Conservation (phyloP, 2,797 vertebrate genomes). For the Perodicticus potto region DNA sequence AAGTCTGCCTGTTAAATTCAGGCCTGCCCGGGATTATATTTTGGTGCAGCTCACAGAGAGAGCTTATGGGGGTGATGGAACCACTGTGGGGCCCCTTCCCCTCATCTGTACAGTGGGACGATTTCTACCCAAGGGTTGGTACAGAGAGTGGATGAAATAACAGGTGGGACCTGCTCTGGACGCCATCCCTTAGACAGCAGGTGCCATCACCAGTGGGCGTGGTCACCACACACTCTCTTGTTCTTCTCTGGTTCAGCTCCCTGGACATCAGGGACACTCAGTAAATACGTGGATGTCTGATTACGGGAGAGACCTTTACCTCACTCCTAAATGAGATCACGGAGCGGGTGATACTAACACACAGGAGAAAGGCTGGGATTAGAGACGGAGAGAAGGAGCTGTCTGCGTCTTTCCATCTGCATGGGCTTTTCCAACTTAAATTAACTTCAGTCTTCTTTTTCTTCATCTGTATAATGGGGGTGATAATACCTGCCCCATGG, state of each 20-base stretch:
- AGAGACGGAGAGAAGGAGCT: background rate
- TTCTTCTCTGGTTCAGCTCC: background rate
- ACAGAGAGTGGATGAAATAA: background rate
- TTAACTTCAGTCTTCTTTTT: background rate
- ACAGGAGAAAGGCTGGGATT: background rate
- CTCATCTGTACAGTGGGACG: background rate
- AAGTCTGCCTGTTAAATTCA: background rate
- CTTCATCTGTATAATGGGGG: background rate
- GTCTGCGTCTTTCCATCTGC: background rate
- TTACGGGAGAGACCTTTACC: background rate
- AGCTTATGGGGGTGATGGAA: background rate
- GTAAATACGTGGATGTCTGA: background rate
- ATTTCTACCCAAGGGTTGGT: background rate
- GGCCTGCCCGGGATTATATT: background rate
- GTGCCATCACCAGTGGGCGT: accelerated
- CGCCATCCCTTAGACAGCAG: accelerated
- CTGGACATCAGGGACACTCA: background rate
- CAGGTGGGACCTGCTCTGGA: background rate
- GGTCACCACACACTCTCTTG: background rate
- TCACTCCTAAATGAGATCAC: background rate
- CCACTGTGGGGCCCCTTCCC: background rate
- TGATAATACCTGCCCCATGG: background rate
- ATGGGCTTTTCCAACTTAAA: background rate
- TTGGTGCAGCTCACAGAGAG: background rate
- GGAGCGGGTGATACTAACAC: background rate